phyloP scores from a whole-genome alignment of 2,797 vertebrate genomes.

The Onychomys leucogaster region DNA sequence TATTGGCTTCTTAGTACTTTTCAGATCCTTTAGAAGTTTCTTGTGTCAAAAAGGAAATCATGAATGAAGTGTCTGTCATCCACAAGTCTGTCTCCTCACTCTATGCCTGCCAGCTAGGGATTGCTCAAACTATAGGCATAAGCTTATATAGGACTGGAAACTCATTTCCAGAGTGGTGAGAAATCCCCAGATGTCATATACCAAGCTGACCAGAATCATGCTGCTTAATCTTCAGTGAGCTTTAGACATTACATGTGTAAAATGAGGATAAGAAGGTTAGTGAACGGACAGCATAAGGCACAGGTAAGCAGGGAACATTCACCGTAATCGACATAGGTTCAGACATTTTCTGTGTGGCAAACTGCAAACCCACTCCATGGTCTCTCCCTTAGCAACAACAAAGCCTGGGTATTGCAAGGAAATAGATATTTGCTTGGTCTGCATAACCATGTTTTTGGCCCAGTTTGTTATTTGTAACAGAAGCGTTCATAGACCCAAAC shows the following conservation, averaged over 20 bases:
- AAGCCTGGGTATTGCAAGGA: not conserved
- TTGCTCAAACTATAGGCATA: not conserved
- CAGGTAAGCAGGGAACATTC: not conserved
- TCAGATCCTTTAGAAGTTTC: not conserved
- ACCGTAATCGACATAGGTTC: not conserved
- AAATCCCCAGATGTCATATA: not conserved
- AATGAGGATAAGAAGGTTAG: not conserved
- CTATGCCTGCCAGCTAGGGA: not conserved
- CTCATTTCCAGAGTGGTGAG: not conserved
- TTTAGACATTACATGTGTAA: not conserved
- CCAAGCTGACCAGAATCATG: not conserved
- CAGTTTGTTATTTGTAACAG: constrained; percentile 24
- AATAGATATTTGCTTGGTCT: not conserved
- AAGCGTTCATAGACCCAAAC: not conserved
- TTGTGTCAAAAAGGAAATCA: not conserved
- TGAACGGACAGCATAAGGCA: not conserved
- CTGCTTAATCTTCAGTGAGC: not conserved
- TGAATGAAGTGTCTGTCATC: not conserved
- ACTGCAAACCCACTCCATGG: not conserved
- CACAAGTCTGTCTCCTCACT: not conserved
- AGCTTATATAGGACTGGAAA: not conserved
- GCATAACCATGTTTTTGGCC: not conserved
- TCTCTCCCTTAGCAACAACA: not conserved
- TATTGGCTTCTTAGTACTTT: not conserved
- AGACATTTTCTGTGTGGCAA: not conserved